Evolutionary conservation across 2,797 vertebrate genomes (phyloP).

Genomic region (Acanthis flammea): DNA sequence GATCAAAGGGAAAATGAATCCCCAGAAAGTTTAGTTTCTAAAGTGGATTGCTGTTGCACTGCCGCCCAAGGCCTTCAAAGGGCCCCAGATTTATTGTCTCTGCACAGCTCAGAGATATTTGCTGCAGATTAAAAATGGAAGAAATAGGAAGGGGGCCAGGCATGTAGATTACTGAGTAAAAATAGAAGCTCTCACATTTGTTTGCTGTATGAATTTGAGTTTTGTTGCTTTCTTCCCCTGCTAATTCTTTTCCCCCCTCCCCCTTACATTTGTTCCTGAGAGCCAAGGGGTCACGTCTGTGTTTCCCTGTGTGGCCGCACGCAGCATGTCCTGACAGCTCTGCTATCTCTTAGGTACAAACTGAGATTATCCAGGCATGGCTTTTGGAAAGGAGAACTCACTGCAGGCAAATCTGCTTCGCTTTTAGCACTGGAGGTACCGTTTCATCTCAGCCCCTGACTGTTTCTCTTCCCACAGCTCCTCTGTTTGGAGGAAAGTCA

Average conservation of each 20-base stretch:
- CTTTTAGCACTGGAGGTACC: neutral
- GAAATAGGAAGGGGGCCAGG: neutral
- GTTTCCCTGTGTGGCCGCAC: conserved; percentile 41
- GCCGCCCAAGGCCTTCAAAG: conserved; percentile 35
- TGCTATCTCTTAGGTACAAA: conserved; percentile 50
- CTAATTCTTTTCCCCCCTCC: neutral
- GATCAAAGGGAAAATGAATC: conserved; percentile 47
- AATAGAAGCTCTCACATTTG: conserved; percentile 4
- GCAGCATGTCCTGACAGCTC: conserved; percentile 30
- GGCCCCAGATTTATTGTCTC: conserved; percentile 31
- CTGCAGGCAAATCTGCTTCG: neutral
- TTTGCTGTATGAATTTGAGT: neutral
- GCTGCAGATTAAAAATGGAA: conserved; percentile 42
- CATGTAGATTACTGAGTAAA: conserved; percentile 5
- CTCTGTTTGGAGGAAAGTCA: conserved; percentile 11
- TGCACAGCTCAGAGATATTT: conserved; percentile 19
- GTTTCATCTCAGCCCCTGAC: conserved; percentile 8
- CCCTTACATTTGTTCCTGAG: neutral
- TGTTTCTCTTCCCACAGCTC: neutral
- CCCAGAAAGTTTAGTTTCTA: conserved; percentile 24
- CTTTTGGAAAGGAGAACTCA: conserved; percentile 6
- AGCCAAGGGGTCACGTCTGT: conserved; percentile 24
- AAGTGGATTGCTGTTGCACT: conserved; percentile 23
- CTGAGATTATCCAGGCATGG: conserved; percentile 50
- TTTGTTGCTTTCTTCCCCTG: neutral